phyloP scores from a whole-genome alignment of 2,888 invertebrate genomes.

The Endomychus coccineus region DNA sequence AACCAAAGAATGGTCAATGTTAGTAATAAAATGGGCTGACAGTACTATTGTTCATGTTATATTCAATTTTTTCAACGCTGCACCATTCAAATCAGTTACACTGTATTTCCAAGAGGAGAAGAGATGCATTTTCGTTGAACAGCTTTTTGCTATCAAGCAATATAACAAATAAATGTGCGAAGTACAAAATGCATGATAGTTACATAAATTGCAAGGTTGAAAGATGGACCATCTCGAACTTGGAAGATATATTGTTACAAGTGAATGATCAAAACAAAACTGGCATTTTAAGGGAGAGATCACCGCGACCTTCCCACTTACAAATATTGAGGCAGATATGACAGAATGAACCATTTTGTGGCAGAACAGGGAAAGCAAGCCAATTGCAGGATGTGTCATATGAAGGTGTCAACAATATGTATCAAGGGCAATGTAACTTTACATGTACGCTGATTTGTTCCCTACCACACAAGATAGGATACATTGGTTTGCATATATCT shows the following conservation, averaged over 20 bases:
- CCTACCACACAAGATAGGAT: too few species aligned
- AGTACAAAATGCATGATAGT: not conserved
- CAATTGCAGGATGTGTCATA: not conserved
- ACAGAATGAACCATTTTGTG: constrained; percentile 3
- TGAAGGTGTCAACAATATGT: constrained; percentile 2
- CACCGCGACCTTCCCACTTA: not conserved
- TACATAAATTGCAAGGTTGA: not conserved
- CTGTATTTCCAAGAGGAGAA: not conserved
- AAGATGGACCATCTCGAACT: not conserved
- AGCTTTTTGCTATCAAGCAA: not conserved
- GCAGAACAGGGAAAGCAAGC: not conserved
- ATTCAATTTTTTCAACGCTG: not conserved
- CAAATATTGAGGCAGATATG: constrained; percentile 2
- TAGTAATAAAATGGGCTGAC: constrained; percentile 6
- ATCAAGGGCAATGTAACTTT: constrained; percentile 4
- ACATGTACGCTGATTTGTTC: too few species aligned
- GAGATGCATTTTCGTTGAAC: not conserved
- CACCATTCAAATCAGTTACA: constrained; percentile 1
- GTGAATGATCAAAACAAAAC: not conserved
- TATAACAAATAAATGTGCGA: not conserved
- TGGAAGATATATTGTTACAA: not conserved
- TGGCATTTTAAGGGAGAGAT: not conserved
- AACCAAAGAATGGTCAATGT: constrained; percentile 3
- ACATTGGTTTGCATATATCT: too few species aligned
- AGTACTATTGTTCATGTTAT: not conserved